Evolutionary conservation across 2,113 vertebrate genomes (phyloP), one percentile per base, ranked within the genome.

Genomic region (Phoenicopterus ruber): DNA sequence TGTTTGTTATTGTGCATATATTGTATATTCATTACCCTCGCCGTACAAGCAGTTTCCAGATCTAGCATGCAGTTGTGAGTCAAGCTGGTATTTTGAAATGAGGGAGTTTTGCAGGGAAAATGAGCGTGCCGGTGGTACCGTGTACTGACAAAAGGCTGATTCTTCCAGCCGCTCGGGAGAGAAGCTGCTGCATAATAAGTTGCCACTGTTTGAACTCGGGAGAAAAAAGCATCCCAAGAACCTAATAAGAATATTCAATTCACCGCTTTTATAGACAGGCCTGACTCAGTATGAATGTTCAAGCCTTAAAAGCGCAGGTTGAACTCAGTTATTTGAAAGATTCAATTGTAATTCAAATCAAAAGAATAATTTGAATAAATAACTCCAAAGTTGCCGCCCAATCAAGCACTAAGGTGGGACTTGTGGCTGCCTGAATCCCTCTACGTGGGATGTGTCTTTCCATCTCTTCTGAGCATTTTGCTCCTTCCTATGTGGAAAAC

Each of bases 191-290:
- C 74, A 80, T 69, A 91, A 57, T 67, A 90, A 83, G 54, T 76
- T 93, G 62, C 54, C 32, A 49, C 36, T 40, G 90, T 96, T 82
- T 93, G 91, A 97, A 93, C 77, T 90, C 46, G 13, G 80, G 82
- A 90, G 80, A 71, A 83, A 86, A 88, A 91, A 90, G 19, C 83
- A 59, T 80, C 59, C 62, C 36, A 49, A 67, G 88, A 94, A 95
- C 24, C 93, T 76, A 81, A 79, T 96, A 93, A 88, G 84, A 91
- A 94, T 97, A 92, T 92, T 86, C 79, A 96, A 49, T 94, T 92
- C 40, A 18, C 26, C 3, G 12, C 76, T 78, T 83, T 78, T 74
- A 59, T 52, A 81, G 72, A 26, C 59, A 52, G 55, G 29, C 50
- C 63, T 93, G 80, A 52, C 44, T 95, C 73, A 32, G 29, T 36